Evolutionary conservation across 2,113 vertebrate genomes (phyloP).

Genomic region (Beaufortia kweichowensis): DNA sequence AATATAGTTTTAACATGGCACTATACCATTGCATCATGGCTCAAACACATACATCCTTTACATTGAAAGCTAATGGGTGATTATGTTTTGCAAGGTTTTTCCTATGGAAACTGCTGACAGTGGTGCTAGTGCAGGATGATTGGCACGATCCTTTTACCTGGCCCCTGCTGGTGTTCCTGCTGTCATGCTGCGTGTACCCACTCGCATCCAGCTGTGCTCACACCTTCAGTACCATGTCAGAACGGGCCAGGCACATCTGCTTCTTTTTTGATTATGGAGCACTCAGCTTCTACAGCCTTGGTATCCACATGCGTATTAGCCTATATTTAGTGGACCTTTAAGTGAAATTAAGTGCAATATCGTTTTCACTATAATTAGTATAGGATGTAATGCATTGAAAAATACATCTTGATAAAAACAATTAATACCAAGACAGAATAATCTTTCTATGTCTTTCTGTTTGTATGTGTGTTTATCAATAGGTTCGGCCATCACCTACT

Average conservation of each 20-base stretch:
- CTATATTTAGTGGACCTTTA: too few relatives aligned
- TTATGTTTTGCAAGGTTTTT: conserved; percentile 77
- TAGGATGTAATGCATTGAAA: neutral
- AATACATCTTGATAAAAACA: neutral
- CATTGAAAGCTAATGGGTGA: neutral
- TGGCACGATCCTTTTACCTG: conserved; percentile 73
- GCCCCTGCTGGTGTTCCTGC: conserved; percentile 79
- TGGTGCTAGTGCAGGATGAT: conserved; percentile 64
- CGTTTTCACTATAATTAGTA: neutral
- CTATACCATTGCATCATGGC: too few relatives aligned
- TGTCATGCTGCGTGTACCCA: conserved; percentile 82
- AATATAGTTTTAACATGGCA: too few relatives aligned
- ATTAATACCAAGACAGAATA: neutral
- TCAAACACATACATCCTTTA: too few relatives aligned
- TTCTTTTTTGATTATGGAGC: conserved; percentile 87
- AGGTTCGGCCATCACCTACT: conserved; percentile 90
- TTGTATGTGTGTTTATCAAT: conserved; percentile 28
- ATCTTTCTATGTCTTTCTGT: neutral
- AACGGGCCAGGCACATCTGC: conserved; percentile 78
- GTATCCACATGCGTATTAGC: conserved; percentile 56
- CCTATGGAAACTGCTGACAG: conserved; percentile 74
- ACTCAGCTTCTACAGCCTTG: conserved; percentile 82
- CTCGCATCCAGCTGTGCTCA: conserved; percentile 85
- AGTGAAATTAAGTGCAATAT: neutral
- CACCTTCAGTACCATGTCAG: conserved; percentile 84